Conservation (phyloP, 2,113 vertebrate genomes). For the Syngnathus floridae region DNA sequence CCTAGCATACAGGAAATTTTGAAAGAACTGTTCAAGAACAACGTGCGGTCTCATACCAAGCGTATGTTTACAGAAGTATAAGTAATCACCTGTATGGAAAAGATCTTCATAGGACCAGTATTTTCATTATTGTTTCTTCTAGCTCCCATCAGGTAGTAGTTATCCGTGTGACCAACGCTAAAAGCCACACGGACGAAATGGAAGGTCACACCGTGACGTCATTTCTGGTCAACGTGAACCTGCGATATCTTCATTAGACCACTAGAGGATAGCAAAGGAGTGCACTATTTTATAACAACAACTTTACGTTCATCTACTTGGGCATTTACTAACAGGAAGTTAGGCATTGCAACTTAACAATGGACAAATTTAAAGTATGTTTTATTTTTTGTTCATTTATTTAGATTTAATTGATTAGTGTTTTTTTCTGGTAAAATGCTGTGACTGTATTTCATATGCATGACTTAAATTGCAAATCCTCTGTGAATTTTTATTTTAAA, state of each 20-base stretch:
- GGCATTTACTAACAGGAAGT: neutral
- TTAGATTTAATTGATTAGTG: neutral
- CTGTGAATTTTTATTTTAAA: neutral
- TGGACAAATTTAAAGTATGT: too few species aligned
- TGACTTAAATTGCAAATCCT: neutral
- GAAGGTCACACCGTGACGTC: slow-evolving; percentile 50
- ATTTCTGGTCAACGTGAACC: slow-evolving; percentile 44
- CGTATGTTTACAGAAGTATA: neutral
- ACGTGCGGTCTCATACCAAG: neutral
- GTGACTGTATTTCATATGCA: neutral
- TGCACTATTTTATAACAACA: neutral
- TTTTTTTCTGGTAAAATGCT: neutral
- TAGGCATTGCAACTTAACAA: neutral
- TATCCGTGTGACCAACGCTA: neutral
- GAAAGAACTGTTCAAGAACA: slow-evolving; percentile 30
- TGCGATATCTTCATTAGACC: neutral
- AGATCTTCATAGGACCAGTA: slow-evolving; percentile 11
- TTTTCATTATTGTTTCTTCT: slow-evolving; percentile 13
- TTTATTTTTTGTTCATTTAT: neutral
- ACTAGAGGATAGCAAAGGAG: slow-evolving; percentile 35
- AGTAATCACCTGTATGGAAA: slow-evolving; percentile 29
- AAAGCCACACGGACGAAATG: slow-evolving; percentile 8
- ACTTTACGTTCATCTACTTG: neutral
- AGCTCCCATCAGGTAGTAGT: neutral
- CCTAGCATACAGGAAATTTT: slow-evolving; percentile 18